These are phyloP conservation scores for Diloba caeruleocephala DNA, from an alignment of 2,888 invertebrate genomes.

Conservation along the genomic window DNA sequence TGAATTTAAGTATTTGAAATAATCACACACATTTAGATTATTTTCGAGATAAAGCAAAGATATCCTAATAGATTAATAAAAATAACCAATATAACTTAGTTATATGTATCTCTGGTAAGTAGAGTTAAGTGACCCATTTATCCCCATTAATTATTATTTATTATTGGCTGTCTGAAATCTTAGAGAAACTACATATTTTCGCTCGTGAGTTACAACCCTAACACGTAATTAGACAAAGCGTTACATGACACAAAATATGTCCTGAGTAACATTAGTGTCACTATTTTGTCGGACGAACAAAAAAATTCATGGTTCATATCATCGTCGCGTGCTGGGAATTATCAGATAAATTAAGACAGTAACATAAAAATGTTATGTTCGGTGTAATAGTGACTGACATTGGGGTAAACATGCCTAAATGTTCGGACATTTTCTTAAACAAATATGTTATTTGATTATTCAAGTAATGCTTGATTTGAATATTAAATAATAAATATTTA, in stretches of 20 bases:
- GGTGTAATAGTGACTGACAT: constrained; percentile 17
- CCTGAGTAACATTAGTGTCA: constrained; percentile 24
- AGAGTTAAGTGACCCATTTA: too few relatives aligned
- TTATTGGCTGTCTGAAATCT: too few relatives aligned
- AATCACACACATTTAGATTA: too few relatives aligned
- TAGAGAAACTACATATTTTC: too few relatives aligned
- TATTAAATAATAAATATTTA: too few relatives aligned
- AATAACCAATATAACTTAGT: too few relatives aligned
- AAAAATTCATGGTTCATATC: constrained; percentile 17
- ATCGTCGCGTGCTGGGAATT: constrained; percentile 19
- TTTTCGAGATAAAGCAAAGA: too few relatives aligned
- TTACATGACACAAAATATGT: constrained; percentile 22
- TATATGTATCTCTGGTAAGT: too few relatives aligned
- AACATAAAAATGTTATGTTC: constrained; percentile 22
- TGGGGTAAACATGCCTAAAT: constrained; percentile 25
- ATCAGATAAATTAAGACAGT: constrained; percentile 26
- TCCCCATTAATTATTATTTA: too few relatives aligned
- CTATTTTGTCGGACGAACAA: constrained; percentile 9
- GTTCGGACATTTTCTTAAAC: constrained; percentile 8
- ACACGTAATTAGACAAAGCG: constrained; percentile 37
- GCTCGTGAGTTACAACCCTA: too few relatives aligned
- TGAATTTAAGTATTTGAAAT: too few relatives aligned
- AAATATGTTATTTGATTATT: constrained; percentile 39
- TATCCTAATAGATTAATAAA: too few relatives aligned
- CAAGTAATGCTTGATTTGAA: neutral